Conservation (phyloP, 1,140 invertebrate species). For the Drosophila grimshawi region DNA sequence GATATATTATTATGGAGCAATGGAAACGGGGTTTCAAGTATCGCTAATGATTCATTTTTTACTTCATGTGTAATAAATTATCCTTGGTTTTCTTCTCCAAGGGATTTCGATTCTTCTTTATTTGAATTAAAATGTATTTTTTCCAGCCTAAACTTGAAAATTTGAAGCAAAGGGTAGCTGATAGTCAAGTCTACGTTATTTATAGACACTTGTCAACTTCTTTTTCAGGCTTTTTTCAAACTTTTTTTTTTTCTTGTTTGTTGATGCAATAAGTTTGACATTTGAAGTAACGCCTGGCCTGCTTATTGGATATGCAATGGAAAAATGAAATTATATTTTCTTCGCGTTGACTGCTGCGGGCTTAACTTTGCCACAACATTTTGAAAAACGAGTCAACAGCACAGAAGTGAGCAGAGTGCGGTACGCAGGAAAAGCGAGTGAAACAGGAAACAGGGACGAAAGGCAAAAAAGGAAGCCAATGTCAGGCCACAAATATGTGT, state of each 20-base stretch:
- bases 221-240: slow-evolving; percentile 1
- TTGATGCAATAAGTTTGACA: slow-evolving; percentile 45
- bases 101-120: too few relatives aligned
- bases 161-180: not conserved
- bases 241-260: slow-evolving; percentile 23
- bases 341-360: slow-evolving; percentile 26
- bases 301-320: slow-evolving; percentile 73
- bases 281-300: slow-evolving; percentile 42
- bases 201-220: slow-evolving; percentile 8
- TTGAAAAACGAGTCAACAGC: slow-evolving; percentile 36
- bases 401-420: slow-evolving; percentile 10
- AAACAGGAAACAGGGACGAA: not conserved
- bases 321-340: slow-evolving; percentile 74
- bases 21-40: not conserved
- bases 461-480: not conserved
- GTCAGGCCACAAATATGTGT: slow-evolving; percentile 17
- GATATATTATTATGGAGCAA: not conserved
- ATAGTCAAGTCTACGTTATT: not conserved
- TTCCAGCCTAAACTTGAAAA: not conserved
- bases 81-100: too few relatives aligned
- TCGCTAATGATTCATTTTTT: too few relatives aligned
- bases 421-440: not conserved
- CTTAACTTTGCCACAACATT: slow-evolving; percentile 56
- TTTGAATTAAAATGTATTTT: too few relatives aligned
- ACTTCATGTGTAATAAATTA: too few relatives aligned